Evolutionary conservation across 2,888 invertebrate species (phyloP), one percentile per base, ranked within the genome.

Genomic region (Ctenicera cuprea): DNA sequence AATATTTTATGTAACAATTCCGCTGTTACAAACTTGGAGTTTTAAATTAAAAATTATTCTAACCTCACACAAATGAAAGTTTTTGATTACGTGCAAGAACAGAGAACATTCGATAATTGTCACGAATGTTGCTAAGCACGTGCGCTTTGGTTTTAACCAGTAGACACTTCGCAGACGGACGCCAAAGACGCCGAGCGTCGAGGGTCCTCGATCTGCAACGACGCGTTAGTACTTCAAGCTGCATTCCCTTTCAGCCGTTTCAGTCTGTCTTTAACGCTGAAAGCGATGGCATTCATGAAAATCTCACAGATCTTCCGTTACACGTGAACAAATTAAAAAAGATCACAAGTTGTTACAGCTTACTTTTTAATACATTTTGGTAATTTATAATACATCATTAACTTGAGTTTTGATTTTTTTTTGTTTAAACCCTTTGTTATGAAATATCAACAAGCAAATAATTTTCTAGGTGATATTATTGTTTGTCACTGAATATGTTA

Each of bases 161-260:
- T 26, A 63, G 63, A 63, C 63, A 43, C 43, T 43, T 30, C 5
- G 63, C 45, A 63, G 63, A 63, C 63, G 63, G 43, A 45, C 45
- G 30, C 63, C 22, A 43, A 63, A 33, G 57, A 45, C 61, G 61
- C 41, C 37, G 22, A 63, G 63, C 63, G 63, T 63, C 63, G 63
- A 63, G 63, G 22, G 63, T 26, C 41, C 63, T 63, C 63, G 63
- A 63, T 63, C 38, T 22, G 45, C 43, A 30, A 63, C 63, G 63
- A 63, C 63, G 63, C 63, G 38, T 45, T 43, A 63, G 63, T 63
- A 63, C 41, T 63, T 45, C 63, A 63, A 63, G 63, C 18, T 63
- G 63, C 63, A 63, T 63, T 63, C 41, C 63, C 63, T 63, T 63
- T 63, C 45, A 63, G 30, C 16, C 63, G 63, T n/a, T 63, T 63